Evolutionary conservation across 2,797 vertebrate genomes (phyloP), one percentile per base, ranked within the genome.

Genomic region (Gadopsis bispinosus): DNA sequence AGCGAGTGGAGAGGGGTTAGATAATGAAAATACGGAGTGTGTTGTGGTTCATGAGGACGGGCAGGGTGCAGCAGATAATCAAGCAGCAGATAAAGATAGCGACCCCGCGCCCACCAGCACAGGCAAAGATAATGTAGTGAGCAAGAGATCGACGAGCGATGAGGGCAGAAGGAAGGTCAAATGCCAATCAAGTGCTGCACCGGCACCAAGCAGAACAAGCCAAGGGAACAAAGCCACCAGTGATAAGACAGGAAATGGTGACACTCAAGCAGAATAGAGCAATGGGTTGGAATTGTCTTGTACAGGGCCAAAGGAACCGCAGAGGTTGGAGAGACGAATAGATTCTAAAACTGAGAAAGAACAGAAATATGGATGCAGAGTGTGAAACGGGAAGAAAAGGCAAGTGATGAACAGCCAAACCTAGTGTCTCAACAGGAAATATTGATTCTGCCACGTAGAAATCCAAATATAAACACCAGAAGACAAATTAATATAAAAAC

Each of bases 151-250:
- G 50, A 78, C 7, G 19, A 43, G 37, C 2, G 80, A 92, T 88
- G 90, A 83, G 69, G 73, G 66, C 71, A 77, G 20, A 43, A 77
- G 80, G 65, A 91, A 91, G 87, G 87, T 88, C 86, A 88, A 87
- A 84, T 75, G 87, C 72, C 91, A 85, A 83, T 88, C 88, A 84
- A 69, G 56, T 48, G 63, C 69, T 45, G 58, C 75, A 37, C 64
- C 7, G 1, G 73, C 72, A 63, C 43, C 35, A 55, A 29, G 70
- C 61, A 70, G 59, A 69, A 69, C 75, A 71, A 83, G 64, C 51
- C 33, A 59, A 33, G 75, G 35, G 68, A 73, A 80, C 68, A 81
- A 84, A 79, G 80, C 50, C 70, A 70, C 79, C 58, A 45, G 65
- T 22, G 80, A 84, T 66, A 77, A 85, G 60, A 67, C 74, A 69